Evolutionary conservation across 1,140 invertebrate genomes (phyloP).

Genomic region (Ceratoteleas bidentatus): DNA sequence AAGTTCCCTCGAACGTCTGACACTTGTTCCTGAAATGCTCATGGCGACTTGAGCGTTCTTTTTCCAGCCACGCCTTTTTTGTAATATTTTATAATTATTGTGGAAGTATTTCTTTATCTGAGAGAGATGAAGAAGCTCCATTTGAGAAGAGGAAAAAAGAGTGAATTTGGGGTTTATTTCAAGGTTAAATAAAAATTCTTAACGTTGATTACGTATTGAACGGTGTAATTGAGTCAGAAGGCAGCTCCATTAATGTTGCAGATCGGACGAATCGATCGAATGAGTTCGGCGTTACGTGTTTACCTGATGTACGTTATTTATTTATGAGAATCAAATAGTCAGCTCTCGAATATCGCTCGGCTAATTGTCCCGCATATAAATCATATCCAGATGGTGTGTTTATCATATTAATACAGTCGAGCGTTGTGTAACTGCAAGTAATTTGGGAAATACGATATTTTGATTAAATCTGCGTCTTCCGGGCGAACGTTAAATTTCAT

Average conservation of each 20-base stretch:
- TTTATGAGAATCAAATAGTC: constrained; percentile 35
- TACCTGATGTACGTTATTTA: constrained; percentile 31
- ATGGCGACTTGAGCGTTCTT: constrained; percentile 31
- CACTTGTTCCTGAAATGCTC: constrained; percentile 45
- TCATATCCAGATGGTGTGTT: no score
- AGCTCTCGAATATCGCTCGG: constrained; percentile 43
- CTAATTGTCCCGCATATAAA: constrained; percentile 49
- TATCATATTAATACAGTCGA: no score
- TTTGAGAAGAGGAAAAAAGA: no score
- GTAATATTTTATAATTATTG: no score
- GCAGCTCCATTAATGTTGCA: constrained; percentile 7
- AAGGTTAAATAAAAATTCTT: background rate
- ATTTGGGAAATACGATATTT: constrained; percentile 5
- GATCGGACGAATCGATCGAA: constrained; percentile 24
- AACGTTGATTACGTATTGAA: background rate
- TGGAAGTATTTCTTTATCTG: no score
- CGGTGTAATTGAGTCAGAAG: constrained; percentile 3
- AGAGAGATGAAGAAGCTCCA: no score
- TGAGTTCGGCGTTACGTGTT: constrained; percentile 3
- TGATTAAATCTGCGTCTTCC: no score
- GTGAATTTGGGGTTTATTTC: no score
- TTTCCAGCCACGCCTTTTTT: no score
- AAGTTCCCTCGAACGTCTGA: constrained; percentile 51
- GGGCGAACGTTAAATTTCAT: no score
- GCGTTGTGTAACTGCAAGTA: constrained; percentile 1